Base-by-base conservation (phyloP, 2,797 vertebrate species). In the Cossypha polioptera region DNA sequence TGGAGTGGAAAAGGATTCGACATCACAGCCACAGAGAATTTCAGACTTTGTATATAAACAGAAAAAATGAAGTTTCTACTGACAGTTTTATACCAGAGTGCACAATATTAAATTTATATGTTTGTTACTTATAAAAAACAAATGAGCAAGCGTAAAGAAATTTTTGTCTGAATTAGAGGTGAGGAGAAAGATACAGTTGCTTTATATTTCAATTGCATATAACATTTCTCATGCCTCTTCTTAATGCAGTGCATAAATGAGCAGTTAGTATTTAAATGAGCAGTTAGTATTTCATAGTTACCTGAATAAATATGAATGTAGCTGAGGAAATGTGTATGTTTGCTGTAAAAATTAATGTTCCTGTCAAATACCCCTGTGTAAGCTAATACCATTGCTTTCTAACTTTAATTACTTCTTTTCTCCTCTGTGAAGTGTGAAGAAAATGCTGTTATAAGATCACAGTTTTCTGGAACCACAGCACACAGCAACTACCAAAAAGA, bases 361-460 rank as follows among this genome's bases (percentile, higher is more conserved):
- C 26, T 53, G 55, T 91, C 62, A 88, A 57, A 79, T 69, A 69
- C 10, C 28, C 24, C 19, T 67, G 22, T 76, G 7, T 72, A 45
- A 83, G 63, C 53, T 72, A 80, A 62, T 84, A 35, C 40, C 13
- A 10, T 45, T 88, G 43, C 54, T 68, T 91, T 92, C 79, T 75
- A 66, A 68, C 51, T 91, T 85, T 82, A 85, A 91, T 95, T 73
- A 67, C 35, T 58, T 91, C 63, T 81, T 91, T 75, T 62, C 50
- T 94, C 13, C 36, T 77, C 55, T 91, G 21, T 96, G 50, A 74
- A 98, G 98, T 91, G 92, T 95, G 90, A 97, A 78, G 97, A 97
- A 94, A 95, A 81, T 61, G 85, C 86, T 86, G 36, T 54, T 85
- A 3, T 79, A 24, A 87, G 55, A 85, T 92, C 95, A 20, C 20